Conservation (phyloP, 2,797 vertebrate species). For the Luscinia megarhynchos region DNA sequence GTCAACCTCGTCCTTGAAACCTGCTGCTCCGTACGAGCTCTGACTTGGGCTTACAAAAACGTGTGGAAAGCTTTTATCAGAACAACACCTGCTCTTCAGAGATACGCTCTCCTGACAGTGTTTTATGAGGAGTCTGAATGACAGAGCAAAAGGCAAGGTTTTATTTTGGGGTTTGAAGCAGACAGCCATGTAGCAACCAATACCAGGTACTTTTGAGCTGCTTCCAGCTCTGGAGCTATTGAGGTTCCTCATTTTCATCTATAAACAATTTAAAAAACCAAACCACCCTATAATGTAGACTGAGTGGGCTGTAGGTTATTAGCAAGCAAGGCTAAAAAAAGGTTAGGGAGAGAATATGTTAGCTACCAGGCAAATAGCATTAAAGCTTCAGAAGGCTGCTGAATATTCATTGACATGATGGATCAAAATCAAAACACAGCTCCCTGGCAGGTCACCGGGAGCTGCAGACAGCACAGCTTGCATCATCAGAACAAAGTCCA, state of each 20-base stretch:
- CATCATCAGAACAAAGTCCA: neutral
- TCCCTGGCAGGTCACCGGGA: neutral
- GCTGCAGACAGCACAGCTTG: neutral
- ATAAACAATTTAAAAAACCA: conserved; percentile 27
- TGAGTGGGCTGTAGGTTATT: conserved; percentile 38
- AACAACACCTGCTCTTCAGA: neutral
- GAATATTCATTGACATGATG: conserved; percentile 46
- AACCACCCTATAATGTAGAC: neutral
- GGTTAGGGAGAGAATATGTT: neutral
- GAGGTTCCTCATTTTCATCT: conserved; percentile 44
- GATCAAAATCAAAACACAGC: conserved; percentile 43
- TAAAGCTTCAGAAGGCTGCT: conserved; percentile 36
- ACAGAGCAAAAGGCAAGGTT: conserved; percentile 25
- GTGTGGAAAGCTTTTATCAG: neutral
- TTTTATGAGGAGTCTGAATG: neutral
- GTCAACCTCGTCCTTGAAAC: neutral
- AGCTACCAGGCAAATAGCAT: conserved; percentile 42
- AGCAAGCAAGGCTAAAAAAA: conserved; percentile 36
- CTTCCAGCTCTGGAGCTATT: conserved; percentile 14
- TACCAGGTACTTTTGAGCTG: neutral
- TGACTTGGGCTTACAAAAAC: neutral
- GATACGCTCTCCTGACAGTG: neutral
- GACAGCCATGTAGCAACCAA: neutral
- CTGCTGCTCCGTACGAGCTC: neutral
- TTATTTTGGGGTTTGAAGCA: conserved; percentile 17